A percentile compares a stretch with the other conserved stretches of the same genome.
Conservation (phyloP, 2,797 vertebrate genomes). For the Amphiprion clarkii region DNA sequence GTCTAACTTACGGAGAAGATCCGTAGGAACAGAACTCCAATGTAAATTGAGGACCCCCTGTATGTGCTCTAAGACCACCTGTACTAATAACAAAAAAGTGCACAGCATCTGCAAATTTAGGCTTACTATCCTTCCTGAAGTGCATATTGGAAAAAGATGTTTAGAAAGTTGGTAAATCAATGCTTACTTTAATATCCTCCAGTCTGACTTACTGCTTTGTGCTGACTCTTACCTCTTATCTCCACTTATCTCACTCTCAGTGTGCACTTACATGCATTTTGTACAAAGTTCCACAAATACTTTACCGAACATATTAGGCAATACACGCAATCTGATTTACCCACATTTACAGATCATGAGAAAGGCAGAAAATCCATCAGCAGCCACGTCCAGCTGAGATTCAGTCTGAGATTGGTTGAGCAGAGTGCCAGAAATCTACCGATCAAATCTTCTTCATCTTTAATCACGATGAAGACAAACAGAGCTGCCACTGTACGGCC, state of each 20-base stretch:
- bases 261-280: conserved; percentile 14
- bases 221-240: not conserved
- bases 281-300: conserved; percentile 26
- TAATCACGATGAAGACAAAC: conserved; percentile 21
- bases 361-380: conserved; percentile 23
- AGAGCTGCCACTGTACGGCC: conserved; percentile 7
- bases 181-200: not conserved
- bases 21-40: too few species aligned
- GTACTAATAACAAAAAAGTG: too few species aligned
- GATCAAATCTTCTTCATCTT: conserved; percentile 33
- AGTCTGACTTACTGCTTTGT: not conserved
- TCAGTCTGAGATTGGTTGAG: conserved; percentile 3
- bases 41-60: too few species aligned
- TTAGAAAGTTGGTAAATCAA: too few species aligned
- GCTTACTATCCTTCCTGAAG: not conserved
- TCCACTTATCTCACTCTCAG: not conserved
- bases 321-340: conserved; percentile 49
- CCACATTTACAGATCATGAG: conserved; percentile 28
- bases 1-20: too few species aligned
- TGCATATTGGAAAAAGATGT: not conserved
- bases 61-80: too few species aligned
- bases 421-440: conserved; percentile 10
- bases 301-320: conserved; percentile 28
- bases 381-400: conserved; percentile 23
- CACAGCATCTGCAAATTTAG: not conserved